phyloP scores from a whole-genome alignment of 2,888 invertebrate species.

The Diaphora mendica region DNA sequence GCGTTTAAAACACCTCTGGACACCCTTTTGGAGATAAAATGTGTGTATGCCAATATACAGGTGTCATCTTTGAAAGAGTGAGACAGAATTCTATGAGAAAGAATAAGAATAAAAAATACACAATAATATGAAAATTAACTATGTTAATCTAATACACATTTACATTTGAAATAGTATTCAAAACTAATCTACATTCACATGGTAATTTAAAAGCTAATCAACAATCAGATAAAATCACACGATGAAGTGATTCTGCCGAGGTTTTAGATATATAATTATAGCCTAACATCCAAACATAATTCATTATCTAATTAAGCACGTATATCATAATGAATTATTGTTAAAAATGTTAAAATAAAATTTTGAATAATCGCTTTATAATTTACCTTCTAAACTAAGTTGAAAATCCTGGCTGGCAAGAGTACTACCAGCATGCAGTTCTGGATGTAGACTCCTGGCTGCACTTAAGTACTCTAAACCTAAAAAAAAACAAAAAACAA shows the following conservation, averaged over 20 bases:
- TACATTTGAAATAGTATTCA: background rate
- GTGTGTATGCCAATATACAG: too few species aligned
- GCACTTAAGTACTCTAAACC: constrained; percentile 83
- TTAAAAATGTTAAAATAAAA: too few species aligned
- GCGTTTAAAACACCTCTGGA: background rate
- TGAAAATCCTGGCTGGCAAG: constrained; percentile 95
- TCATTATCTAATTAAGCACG: background rate
- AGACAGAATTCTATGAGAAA: background rate
- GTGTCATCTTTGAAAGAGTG: background rate
- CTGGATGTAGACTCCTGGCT: constrained; percentile 85
- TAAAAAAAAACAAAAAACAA: constrained; percentile 55
- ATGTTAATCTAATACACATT: background rate
- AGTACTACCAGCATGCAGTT: constrained; percentile 88
- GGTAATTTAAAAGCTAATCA: background rate
- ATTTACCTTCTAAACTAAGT: constrained; percentile 94
- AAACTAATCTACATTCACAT: background rate
- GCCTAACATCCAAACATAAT: background rate
- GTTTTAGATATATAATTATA: background rate
- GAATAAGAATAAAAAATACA: background rate
- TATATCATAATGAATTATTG: background rate
- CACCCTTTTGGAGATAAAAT: too few species aligned
- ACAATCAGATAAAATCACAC: background rate
- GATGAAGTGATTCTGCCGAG: background rate
- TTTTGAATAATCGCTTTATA: background rate
- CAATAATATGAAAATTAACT: background rate